Evolutionary conservation across 2,888 invertebrate species (phyloP).

Genomic region (Galeopsomyia nigrocyanea): DNA sequence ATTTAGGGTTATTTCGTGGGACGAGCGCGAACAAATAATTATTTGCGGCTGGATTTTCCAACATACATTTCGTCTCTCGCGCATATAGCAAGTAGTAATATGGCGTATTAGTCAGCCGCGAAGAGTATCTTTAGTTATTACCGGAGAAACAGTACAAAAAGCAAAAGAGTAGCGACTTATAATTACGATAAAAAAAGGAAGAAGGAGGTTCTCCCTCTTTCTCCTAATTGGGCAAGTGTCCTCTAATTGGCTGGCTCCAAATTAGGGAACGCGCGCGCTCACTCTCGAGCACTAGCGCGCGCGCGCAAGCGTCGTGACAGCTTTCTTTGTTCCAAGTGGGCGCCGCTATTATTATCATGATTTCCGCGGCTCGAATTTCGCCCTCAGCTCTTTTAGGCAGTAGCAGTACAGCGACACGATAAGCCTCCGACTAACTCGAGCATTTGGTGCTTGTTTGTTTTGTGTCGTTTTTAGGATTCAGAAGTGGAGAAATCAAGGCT

Average conservation of each 20-base stretch:
- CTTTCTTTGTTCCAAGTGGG: slow-evolving; percentile 21
- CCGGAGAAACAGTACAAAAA: neutral
- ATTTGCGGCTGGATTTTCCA: neutral
- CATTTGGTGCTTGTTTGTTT: slow-evolving; percentile 3
- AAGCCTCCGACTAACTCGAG: slow-evolving; percentile 7
- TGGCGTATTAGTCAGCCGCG: no score
- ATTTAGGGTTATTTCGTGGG: slow-evolving; percentile 38
- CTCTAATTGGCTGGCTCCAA: slow-evolving; percentile 31
- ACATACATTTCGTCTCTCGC: no score
- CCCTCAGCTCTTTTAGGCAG: slow-evolving; percentile 4
- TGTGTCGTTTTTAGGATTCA: slow-evolving; percentile 61
- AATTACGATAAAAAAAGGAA: no score
- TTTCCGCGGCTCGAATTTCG: slow-evolving; percentile 26
- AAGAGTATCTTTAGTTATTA: no score
- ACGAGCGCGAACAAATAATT: slow-evolving; percentile 13
- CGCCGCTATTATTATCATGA: slow-evolving; percentile 13
- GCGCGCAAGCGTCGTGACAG: slow-evolving; percentile 7
- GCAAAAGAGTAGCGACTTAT: slow-evolving; percentile 12
- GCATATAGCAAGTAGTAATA: no score
- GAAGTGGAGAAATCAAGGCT: slow-evolving; percentile 64
- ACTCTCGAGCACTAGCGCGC: neutral
- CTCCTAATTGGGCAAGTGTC: slow-evolving; percentile 33
- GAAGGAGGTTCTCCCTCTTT: neutral
- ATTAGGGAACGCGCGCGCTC: slow-evolving; percentile 21
- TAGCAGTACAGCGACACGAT: slow-evolving; percentile 21